phyloP scores from a whole-genome alignment of 1,140 invertebrate genomes.

The Pseudomyrmex sp. region DNA sequence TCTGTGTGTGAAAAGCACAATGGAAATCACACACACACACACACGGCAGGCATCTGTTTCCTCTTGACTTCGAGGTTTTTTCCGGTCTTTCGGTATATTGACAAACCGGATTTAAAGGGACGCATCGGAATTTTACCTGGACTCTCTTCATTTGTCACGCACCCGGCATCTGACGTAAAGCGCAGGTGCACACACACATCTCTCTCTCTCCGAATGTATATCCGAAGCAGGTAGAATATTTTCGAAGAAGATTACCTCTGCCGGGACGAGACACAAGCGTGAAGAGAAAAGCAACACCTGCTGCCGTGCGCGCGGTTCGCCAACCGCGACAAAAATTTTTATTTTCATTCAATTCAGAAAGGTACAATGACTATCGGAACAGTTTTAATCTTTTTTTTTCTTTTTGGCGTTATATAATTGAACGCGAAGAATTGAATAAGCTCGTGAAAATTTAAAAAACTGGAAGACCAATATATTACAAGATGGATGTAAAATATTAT shows the following conservation, averaged over 20 bases:
- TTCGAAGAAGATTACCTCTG: constrained; percentile 37
- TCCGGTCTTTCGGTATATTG: background rate
- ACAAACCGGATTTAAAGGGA: constrained; percentile 49
- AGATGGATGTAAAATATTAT: too few relatives aligned
- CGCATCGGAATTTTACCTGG: constrained; percentile 11
- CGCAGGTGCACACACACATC: constrained; percentile 19
- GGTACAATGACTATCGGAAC: background rate
- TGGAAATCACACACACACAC: constrained; percentile 5
- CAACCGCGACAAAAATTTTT: background rate
- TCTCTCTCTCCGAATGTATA: background rate
- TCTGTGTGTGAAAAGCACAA: too few relatives aligned
- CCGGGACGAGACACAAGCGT: background rate
- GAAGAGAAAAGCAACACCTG: constrained; percentile 37
- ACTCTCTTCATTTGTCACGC: constrained; percentile 6
- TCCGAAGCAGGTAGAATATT: constrained; percentile 49
- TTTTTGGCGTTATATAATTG: too few relatives aligned
- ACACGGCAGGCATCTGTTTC: background rate
- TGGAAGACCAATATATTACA: too few relatives aligned
- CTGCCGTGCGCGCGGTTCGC: background rate
- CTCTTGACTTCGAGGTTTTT: background rate
- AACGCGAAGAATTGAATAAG: background rate
- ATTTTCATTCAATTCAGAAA: background rate
- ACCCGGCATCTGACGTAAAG: constrained; percentile 8
- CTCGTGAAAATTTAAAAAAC: background rate
- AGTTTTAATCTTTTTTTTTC: too few relatives aligned